Conservation (phyloP, 2,888 invertebrate genomes). For the Trisateles emortualis region DNA sequence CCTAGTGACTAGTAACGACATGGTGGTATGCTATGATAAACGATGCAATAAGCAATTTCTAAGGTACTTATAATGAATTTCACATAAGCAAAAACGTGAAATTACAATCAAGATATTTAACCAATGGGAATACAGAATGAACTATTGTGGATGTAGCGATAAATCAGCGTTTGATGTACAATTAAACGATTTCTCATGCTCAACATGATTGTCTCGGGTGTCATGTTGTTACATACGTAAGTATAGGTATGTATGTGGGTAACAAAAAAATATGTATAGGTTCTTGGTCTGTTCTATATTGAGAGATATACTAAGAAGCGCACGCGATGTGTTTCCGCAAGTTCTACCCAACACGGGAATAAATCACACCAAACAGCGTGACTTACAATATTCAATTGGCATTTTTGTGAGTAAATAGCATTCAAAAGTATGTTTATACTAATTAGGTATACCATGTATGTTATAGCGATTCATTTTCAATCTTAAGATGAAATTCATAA, state of each 20-base stretch:
- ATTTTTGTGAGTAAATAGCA: too few species aligned
- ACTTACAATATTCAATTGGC: too few species aligned
- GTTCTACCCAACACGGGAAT: too few species aligned
- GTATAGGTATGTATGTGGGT: neutral
- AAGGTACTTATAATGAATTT: slow-evolving; percentile 38
- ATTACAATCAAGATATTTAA: slow-evolving; percentile 40
- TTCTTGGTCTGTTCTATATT: too few species aligned
- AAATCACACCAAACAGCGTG: too few species aligned
- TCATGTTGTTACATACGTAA: slow-evolving; percentile 32
- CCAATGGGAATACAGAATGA: slow-evolving; percentile 51
- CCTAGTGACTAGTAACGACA: slow-evolving; percentile 21
- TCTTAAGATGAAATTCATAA: too few species aligned
- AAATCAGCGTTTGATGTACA: slow-evolving; percentile 56
- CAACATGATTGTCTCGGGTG: slow-evolving; percentile 56
- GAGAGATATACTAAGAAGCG: too few species aligned
- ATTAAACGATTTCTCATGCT: slow-evolving; percentile 64
- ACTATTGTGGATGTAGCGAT: slow-evolving; percentile 45
- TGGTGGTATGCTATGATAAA: slow-evolving; percentile 29
- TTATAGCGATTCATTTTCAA: too few species aligned
- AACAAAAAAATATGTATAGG: too few species aligned
- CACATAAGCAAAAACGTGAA: slow-evolving; percentile 49
- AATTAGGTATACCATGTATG: too few species aligned
- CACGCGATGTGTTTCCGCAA: too few species aligned
- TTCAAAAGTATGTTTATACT: too few species aligned
- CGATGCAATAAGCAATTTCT: slow-evolving; percentile 36